Evolutionary conservation across 2,113 vertebrate species (phyloP).

Genomic region (Salvelinus alpinus): DNA sequence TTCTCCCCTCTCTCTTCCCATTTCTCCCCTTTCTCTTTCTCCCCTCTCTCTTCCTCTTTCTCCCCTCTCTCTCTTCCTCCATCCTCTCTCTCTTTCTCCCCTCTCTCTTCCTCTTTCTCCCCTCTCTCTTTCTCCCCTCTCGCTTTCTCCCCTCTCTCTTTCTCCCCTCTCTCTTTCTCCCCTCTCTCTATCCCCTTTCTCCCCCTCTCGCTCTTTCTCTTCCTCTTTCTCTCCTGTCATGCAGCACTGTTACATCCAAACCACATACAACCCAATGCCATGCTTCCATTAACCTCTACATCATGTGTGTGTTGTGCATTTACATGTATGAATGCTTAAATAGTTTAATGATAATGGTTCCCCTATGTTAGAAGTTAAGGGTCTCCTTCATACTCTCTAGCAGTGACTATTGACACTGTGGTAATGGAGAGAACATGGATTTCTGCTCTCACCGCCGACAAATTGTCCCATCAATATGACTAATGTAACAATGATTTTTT

Average conservation of each 20-base stretch:
- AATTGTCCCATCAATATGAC: conserved; percentile 43
- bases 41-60: too few species aligned
- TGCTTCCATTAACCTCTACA: too few species aligned
- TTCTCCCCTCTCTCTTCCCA: background rate
- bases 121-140: too few species aligned
- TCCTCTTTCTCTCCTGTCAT: too few species aligned
- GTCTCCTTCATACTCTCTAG: conserved; percentile 8
- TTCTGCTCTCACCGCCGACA: conserved; percentile 16
- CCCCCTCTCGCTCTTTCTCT: too few species aligned
- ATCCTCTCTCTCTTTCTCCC: too few species aligned
- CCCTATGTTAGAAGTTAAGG: background rate
- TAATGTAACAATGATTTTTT: conserved; percentile 34
- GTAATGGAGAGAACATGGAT: background rate
- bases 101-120: too few species aligned
- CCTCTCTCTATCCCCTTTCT: too few species aligned
- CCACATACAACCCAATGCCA: too few species aligned
- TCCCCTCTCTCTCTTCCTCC: too few species aligned
- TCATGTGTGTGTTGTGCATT: too few species aligned
- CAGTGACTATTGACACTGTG: background rate
- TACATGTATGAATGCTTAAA: background rate
- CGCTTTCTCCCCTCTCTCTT: background rate
- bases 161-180: background rate
- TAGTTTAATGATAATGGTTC: conserved; percentile 13
- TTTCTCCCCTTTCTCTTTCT: background rate
- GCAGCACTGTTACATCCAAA: too few species aligned